These are phyloP conservation scores for Leptogaster cylindrica DNA, from an alignment of 2,888 invertebrate genomes.

Conservation along the genomic window DNA sequence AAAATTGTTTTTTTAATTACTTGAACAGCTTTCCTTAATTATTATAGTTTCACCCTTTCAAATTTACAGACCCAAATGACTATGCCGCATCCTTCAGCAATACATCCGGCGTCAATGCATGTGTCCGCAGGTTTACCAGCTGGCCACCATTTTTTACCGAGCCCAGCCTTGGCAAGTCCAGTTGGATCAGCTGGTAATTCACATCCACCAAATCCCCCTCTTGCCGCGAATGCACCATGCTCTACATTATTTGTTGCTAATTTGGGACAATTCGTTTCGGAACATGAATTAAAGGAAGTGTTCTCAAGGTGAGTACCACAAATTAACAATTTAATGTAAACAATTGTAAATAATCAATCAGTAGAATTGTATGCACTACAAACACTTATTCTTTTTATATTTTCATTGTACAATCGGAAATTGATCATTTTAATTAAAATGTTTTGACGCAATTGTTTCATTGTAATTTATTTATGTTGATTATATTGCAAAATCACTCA, in stretches of 20 bases:
- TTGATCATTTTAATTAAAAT: too few relatives aligned
- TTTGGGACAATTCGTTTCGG: slow-evolving; percentile 95
- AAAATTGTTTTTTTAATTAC: too few relatives aligned
- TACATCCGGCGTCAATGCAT: slow-evolving; percentile 73
- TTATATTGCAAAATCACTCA: too few relatives aligned
- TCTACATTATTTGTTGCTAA: slow-evolving; percentile 99
- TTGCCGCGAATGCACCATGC: slow-evolving; percentile 83
- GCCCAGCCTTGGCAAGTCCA: slow-evolving; percentile 91
- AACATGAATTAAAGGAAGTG: slow-evolving; percentile 97
- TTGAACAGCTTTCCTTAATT: too few relatives aligned
- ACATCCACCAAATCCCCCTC: slow-evolving; percentile 66
- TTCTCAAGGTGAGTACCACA: slow-evolving; percentile 85
- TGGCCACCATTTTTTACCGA: slow-evolving; percentile 85
- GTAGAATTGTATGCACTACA: slow-evolving; percentile 14
- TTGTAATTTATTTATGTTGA: too few relatives aligned
- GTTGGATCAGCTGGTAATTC: slow-evolving; percentile 70
- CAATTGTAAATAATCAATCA: slow-evolving; percentile 15
- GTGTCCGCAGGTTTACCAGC: slow-evolving; percentile 68
- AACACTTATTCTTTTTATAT: not conserved
- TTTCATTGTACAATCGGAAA: slow-evolving; percentile 4
- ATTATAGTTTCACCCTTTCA: too few relatives aligned
- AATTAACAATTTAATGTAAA: not conserved
- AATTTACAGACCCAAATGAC: slow-evolving; percentile 64
- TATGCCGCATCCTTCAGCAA: slow-evolving; percentile 63
- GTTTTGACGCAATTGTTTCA: too few relatives aligned